Percentiles rank a stretch among this genome's conserved stretches.
Evolutionary conservation across 2,113 vertebrate genomes (phyloP).

Genomic region (Anarrhichthys ocellatus): DNA sequence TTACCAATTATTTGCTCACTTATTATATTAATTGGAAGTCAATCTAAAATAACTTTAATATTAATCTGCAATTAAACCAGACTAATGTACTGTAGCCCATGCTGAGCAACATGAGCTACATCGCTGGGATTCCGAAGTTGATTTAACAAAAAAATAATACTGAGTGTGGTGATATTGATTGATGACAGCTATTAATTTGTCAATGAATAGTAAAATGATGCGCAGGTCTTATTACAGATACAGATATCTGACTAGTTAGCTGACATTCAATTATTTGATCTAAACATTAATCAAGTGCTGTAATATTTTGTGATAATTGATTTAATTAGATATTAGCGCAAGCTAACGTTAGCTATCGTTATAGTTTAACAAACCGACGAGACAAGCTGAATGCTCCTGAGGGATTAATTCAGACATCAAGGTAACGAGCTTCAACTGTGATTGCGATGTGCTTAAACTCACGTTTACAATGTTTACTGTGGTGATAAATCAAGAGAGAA

Average conservation of each 20-base stretch:
- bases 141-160: neutral
- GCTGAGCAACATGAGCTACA: neutral
- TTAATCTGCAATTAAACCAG: neutral
- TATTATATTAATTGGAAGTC: neutral
- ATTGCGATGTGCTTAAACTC: neutral
- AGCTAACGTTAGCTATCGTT: neutral
- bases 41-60: neutral
- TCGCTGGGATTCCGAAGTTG: neutral
- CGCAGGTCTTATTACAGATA: neutral
- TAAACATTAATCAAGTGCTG: neutral
- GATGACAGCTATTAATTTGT: too few relatives aligned
- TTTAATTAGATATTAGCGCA: neutral
- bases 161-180: neutral
- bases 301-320: neutral
- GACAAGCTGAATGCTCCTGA: neutral
- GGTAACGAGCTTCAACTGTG: neutral
- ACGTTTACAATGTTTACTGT: too few relatives aligned
- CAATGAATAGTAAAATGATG: neutral
- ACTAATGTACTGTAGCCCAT: neutral
- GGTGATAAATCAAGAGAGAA: too few relatives aligned
- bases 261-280: neutral
- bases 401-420: neutral
- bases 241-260: neutral
- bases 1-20: too few relatives aligned
- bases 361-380: neutral